Evolutionary conservation across 2,888 invertebrate species (phyloP).

Genomic region (Drosophila fulvimacula): DNA sequence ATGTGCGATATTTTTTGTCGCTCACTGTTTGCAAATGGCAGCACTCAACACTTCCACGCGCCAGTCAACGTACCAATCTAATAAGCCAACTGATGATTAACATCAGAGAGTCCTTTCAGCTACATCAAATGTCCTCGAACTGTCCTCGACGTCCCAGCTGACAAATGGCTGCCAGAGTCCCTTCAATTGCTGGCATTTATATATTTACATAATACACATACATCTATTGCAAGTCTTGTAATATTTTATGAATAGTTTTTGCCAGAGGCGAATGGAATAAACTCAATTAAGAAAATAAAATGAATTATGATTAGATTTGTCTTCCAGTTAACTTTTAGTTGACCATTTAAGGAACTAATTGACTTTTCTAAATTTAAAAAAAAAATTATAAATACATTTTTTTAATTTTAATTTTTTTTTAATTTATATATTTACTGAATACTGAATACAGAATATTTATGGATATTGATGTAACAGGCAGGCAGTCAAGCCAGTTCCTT

Average conservation of each 20-base stretch:
- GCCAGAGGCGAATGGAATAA: background rate
- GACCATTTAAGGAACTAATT: background rate
- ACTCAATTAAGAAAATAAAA: background rate
- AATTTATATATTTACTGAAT: too few relatives aligned
- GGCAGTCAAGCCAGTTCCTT: too few relatives aligned
- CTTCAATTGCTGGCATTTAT: background rate
- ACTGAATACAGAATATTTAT: too few relatives aligned
- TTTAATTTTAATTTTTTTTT: too few relatives aligned
- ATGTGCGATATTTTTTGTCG: conserved; percentile 36
- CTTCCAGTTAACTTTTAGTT: too few relatives aligned
- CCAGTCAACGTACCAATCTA: conserved; percentile 26
- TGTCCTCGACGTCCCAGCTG: background rate
- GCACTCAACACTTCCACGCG: conserved; percentile 45
- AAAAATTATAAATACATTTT: too few relatives aligned
- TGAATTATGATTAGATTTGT: conserved; percentile 1
- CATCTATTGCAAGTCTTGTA: background rate
- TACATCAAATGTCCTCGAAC: conserved; percentile 2
- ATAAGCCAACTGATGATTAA: conserved; percentile 28
- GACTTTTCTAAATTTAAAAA: too few relatives aligned
- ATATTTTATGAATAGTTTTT: background rate
- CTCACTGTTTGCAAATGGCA: conserved; percentile 35
- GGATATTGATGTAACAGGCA: too few relatives aligned
- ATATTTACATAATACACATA: conserved; percentile 1
- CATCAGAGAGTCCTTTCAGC: conserved; percentile 15
- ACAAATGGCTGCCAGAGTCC: conserved; percentile 2